A percentile compares a stretch with the other conserved stretches of the same genome.
Conservation (phyloP, 2,888 invertebrate genomes). For the Agrochola lychnidis region DNA sequence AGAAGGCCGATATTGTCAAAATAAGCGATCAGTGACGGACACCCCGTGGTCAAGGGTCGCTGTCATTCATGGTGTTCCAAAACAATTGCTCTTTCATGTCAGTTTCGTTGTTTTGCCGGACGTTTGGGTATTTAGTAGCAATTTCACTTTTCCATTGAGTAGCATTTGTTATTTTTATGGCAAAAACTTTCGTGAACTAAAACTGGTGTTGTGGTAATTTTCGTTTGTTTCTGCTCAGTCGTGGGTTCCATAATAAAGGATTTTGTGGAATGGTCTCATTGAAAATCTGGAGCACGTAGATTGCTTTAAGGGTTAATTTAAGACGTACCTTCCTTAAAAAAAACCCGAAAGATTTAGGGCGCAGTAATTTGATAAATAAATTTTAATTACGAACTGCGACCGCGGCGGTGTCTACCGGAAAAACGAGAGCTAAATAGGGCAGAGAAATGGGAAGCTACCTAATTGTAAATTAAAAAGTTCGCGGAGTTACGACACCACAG, state of each 20-base stretch:
- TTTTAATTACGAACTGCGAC: constrained; percentile 86
- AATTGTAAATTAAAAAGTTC: constrained; percentile 91
- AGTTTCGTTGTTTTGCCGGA: constrained; percentile 36
- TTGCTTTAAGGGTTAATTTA: constrained; percentile 50
- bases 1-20: constrained; percentile 80
- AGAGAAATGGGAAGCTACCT: constrained; percentile 91
- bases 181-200: neutral
- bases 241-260: constrained; percentile 11
- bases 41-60: constrained; percentile 76
- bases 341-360: constrained; percentile 78
- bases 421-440: constrained; percentile 90
- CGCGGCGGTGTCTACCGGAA: constrained; percentile 85
- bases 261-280: constrained; percentile 29
- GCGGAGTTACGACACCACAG: constrained; percentile 91
- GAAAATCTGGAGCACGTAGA: constrained; percentile 39
- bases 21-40: constrained; percentile 75
- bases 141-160: constrained; percentile 38
- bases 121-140: constrained; percentile 40
- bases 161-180: constrained; percentile 32
- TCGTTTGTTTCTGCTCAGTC: neutral
- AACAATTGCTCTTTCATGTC: constrained; percentile 63
- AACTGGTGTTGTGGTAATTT: neutral
- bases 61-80: constrained; percentile 63
- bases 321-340: constrained; percentile 64
- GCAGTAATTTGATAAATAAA: constrained; percentile 87